phyloP scores from a whole-genome alignment of 2,797 vertebrate genomes.

The Aquila chrysaetos region DNA sequence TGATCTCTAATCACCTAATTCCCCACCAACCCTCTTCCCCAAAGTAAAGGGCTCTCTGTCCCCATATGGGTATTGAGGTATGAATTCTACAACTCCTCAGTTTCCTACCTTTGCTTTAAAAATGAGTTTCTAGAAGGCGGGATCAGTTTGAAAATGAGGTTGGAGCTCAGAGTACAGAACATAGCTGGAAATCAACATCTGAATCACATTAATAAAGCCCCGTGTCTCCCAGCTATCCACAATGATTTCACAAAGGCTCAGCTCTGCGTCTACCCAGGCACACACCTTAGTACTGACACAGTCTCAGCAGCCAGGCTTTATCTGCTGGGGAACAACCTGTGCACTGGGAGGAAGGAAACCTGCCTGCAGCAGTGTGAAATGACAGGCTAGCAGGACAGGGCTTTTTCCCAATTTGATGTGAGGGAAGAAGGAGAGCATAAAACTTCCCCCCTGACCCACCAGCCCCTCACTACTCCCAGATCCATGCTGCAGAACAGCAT shows the following conservation, averaged over 20 bases:
- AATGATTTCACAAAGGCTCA: background rate
- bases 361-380: background rate
- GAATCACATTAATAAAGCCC: background rate
- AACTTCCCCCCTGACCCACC: background rate
- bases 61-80: rapidly evolving
- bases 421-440: background rate
- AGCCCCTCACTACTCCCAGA: background rate
- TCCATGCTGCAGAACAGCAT: background rate
- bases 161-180: background rate
- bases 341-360: background rate
- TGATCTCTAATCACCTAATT: background rate
- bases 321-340: background rate
- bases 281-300: background rate
- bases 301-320: background rate
- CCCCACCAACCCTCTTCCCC: background rate
- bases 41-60: background rate
- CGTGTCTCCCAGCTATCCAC: background rate
- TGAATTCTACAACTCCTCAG: background rate
- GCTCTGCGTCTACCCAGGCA: background rate
- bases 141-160: background rate
- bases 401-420: background rate
- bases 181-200: background rate
- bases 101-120: background rate
- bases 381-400: background rate
- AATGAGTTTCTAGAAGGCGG: background rate